Conservation (phyloP, 2,113 vertebrate species). For the Cyphomyrus plagiostoma region DNA sequence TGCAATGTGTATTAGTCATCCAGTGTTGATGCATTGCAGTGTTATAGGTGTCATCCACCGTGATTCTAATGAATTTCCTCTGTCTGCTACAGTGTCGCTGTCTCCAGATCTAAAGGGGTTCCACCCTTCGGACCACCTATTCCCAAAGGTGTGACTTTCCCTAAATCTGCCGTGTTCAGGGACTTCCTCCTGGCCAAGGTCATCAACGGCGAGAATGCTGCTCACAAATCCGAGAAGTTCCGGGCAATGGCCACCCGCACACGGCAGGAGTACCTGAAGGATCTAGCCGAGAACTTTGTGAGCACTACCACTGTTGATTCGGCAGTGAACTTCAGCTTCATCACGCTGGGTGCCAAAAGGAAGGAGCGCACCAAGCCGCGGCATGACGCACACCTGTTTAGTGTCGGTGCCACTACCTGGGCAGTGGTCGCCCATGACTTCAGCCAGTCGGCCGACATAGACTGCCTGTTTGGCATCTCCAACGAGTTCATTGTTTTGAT, state of each 20-base stretch:
- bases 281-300: slow-evolving; percentile 92
- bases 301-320: slow-evolving; percentile 85
- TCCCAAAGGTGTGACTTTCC: slow-evolving; percentile 93
- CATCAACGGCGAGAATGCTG: slow-evolving; percentile 93
- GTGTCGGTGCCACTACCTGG: slow-evolving; percentile 87
- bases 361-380: slow-evolving; percentile 86
- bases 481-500: slow-evolving; percentile 93
- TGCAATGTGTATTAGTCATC: not conserved
- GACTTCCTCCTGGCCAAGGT: slow-evolving; percentile 98
- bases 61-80: not conserved
- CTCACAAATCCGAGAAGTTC: slow-evolving; percentile 96
- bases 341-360: slow-evolving; percentile 89
- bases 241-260: slow-evolving; percentile 93
- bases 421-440: slow-evolving; percentile 84
- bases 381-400: slow-evolving; percentile 82
- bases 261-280: slow-evolving; percentile 92
- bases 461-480: slow-evolving; percentile 87
- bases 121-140: slow-evolving; percentile 91
- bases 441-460: slow-evolving; percentile 77
- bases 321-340: slow-evolving; percentile 94
- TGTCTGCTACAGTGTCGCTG: slow-evolving; percentile 73
- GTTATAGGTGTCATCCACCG: not conserved
- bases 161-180: slow-evolving; percentile 95
- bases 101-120: slow-evolving; percentile 93
- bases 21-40: not conserved